Percentiles rank a stretch among this genome's conserved stretches.
Evolutionary conservation across 2,797 vertebrate genomes (phyloP).

Genomic region (Melanotaenia parkinsoni): DNA sequence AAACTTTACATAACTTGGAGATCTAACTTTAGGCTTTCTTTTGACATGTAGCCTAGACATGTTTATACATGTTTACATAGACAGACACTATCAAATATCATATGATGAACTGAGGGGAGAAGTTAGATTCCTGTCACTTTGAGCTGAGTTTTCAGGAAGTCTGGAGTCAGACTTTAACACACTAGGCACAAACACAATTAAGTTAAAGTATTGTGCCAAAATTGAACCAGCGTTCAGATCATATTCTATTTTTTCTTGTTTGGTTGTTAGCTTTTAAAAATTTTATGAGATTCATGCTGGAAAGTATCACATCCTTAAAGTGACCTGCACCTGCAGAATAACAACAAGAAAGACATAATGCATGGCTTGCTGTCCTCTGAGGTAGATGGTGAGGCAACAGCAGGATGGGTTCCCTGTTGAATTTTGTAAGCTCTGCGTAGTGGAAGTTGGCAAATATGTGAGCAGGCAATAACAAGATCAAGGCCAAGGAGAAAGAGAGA

Average conservation of each 20-base stretch:
- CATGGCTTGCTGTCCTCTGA: too few relatives aligned
- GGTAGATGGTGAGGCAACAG: too few relatives aligned
- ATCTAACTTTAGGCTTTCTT: not conserved
- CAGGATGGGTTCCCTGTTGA: too few relatives aligned
- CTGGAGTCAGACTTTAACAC: not conserved
- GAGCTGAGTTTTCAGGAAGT: not conserved
- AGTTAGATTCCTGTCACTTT: not conserved
- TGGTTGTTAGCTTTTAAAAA: not conserved
- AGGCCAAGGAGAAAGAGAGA: not conserved
- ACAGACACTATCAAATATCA: not conserved
- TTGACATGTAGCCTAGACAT: not conserved
- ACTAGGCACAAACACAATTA: not conserved
- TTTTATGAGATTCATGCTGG: not conserved
- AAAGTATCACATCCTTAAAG: not conserved
- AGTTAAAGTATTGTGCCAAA: not conserved
- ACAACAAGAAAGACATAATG: not conserved
- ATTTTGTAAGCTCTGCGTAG: not conserved
- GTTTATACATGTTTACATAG: not conserved
- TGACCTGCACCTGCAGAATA: not conserved
- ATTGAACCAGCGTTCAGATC: not conserved
- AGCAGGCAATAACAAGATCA: not conserved
- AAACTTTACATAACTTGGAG: not conserved
- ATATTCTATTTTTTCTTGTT: not conserved
- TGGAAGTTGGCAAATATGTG: not conserved
- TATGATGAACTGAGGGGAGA: not conserved